A percentile compares a stretch with the other conserved stretches of the same genome.
Evolutionary conservation across 1,140 invertebrate genomes (phyloP).

Genomic region (Condylostylus longicornis): DNA sequence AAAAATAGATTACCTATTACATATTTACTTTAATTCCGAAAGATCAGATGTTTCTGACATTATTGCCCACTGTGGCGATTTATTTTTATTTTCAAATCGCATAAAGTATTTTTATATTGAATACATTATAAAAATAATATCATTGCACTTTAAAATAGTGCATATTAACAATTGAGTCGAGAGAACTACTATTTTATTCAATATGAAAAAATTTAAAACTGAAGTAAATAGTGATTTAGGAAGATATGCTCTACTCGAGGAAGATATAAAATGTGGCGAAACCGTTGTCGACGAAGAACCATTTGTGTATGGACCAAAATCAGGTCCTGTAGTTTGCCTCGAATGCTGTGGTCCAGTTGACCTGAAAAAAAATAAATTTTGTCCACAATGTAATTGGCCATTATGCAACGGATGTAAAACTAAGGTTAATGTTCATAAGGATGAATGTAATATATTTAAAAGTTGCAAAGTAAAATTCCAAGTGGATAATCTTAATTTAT

Average conservation of each 20-base stretch:
- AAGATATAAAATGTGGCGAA: constrained; percentile 47
- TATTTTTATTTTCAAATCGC: too few relatives aligned
- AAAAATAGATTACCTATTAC: too few relatives aligned
- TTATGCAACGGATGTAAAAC: constrained; percentile 49
- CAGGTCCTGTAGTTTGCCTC: constrained; percentile 47
- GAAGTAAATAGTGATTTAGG: too few relatives aligned
- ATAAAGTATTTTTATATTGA: too few relatives aligned
- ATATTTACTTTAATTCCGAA: too few relatives aligned
- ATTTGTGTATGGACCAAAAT: constrained; percentile 54
- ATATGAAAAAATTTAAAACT: too few relatives aligned
- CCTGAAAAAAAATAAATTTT: constrained; percentile 34
- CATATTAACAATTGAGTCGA: too few relatives aligned
- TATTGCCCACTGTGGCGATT: too few relatives aligned
- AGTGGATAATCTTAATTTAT: constrained; percentile 35
- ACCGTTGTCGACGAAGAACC: constrained; percentile 50
- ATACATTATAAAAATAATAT: too few relatives aligned
- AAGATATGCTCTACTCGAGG: constrained; percentile 45
- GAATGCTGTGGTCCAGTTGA: constrained; percentile 44
- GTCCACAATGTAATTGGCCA: constrained; percentile 54
- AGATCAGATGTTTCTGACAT: too few relatives aligned
- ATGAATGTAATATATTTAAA: constrained; percentile 43
- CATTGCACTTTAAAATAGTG: too few relatives aligned
- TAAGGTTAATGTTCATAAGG: constrained; percentile 34
- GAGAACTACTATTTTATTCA: too few relatives aligned
- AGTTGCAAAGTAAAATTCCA: constrained; percentile 37